These are phyloP conservation scores for Xenopus laevis DNA, from an alignment of 2,113 vertebrate species.

Conservation along the genomic window DNA sequence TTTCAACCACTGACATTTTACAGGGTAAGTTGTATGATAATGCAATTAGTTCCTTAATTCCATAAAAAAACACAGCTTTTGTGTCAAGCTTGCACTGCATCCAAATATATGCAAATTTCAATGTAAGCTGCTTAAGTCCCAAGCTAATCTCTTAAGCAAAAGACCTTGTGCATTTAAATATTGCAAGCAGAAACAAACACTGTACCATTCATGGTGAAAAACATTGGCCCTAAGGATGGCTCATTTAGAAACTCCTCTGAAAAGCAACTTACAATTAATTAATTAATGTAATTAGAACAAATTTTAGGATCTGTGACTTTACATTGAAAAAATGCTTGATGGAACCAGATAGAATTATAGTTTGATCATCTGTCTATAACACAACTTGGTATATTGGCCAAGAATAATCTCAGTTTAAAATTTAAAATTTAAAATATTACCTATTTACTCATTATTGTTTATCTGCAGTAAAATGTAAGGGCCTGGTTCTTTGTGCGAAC, in stretches of 20 bases:
- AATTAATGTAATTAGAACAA: background rate
- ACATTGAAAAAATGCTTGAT: background rate
- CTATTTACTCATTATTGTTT: too few species aligned
- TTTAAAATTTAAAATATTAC: too few species aligned
- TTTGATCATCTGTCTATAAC: too few species aligned
- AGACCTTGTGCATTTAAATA: constrained; percentile 30
- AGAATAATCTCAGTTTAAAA: too few species aligned
- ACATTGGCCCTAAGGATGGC: constrained; percentile 21
- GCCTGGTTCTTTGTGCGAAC: too few species aligned
- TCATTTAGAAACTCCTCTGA: constrained; percentile 19
- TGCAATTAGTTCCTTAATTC: constrained; percentile 40
- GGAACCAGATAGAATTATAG: too few species aligned
- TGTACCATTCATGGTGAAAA: constrained; percentile 15
- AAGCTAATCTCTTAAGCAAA: constrained; percentile 43
- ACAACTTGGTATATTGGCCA: too few species aligned
- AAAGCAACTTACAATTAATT: constrained; percentile 9
- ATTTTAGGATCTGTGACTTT: background rate
- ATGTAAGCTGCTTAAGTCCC: constrained; percentile 38
- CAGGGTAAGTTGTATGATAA: constrained; percentile 40
- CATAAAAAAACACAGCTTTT: constrained; percentile 27
- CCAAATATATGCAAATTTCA: constrained; percentile 41
- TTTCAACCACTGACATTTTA: constrained; percentile 25
- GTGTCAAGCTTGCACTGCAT: constrained; percentile 21
- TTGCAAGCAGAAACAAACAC: constrained; percentile 24
- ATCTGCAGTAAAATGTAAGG: too few species aligned